A percentile compares a stretch with the other conserved stretches of the same genome.
Conservation (phyloP, 2,113 vertebrate species). For the Leptosomus discolor region DNA sequence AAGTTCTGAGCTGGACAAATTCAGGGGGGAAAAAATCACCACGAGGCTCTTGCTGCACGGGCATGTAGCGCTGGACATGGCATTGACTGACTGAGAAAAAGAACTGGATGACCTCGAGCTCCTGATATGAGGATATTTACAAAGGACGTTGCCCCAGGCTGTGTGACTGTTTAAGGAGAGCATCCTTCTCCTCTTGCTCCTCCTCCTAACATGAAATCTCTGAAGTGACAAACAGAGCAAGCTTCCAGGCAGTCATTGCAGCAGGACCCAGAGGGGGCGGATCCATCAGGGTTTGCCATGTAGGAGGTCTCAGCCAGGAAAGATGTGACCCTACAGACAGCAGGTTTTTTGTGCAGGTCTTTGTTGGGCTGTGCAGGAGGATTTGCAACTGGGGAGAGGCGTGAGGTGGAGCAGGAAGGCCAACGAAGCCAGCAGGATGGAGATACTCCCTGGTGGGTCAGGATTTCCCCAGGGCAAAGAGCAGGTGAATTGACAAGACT, state of each 20-base stretch:
- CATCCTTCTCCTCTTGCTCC: not conserved
- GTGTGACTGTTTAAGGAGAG: not conserved
- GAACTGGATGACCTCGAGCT: not conserved
- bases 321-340: fast-evolving
- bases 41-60: not conserved
- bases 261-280: not conserved
- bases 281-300: not conserved
- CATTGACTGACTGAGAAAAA: not conserved
- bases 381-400: not conserved
- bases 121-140: not conserved
- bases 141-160: not conserved
- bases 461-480: not conserved
- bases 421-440: not conserved
- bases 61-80: not conserved
- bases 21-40: not conserved
- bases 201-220: not conserved
- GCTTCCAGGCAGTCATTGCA: not conserved
- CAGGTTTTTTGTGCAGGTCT: not conserved
- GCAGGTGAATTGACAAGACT: not conserved
- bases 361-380: not conserved
- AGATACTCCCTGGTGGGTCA: not conserved
- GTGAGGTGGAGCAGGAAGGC: not conserved
- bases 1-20: not conserved
- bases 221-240: not conserved
- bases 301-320: not conserved